These are phyloP conservation scores for Camelus dromedarius DNA, from an alignment of 2,113 vertebrate species.

Conservation along the genomic window DNA sequence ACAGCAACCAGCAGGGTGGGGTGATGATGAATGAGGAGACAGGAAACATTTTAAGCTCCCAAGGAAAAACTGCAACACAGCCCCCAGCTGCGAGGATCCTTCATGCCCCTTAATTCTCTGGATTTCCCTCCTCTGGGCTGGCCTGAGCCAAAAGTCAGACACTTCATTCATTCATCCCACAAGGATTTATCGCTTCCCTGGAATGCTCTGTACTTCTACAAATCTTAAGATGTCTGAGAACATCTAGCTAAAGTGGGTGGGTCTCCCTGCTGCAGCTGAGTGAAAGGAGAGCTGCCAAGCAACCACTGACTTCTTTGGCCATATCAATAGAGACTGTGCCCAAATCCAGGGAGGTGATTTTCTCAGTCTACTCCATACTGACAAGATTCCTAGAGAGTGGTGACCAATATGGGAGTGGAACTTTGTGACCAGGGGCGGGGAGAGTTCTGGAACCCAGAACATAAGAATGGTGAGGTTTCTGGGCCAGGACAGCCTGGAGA, in stretches of 20 bases:
- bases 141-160: slow-evolving; percentile 65
- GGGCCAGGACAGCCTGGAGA: neutral
- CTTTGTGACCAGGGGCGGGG: neutral
- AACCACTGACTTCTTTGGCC: neutral
- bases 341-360: slow-evolving; percentile 47
- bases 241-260: slow-evolving; percentile 31
- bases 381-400: slow-evolving; percentile 12
- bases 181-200: slow-evolving; percentile 74
- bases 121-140: slow-evolving; percentile 56
- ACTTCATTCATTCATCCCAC: slow-evolving; percentile 67
- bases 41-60: slow-evolving; percentile 62
- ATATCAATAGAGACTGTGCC: slow-evolving; percentile 26
- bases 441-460: neutral
- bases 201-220: slow-evolving; percentile 57
- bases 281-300: slow-evolving; percentile 14
- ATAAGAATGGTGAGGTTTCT: neutral
- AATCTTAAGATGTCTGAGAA: slow-evolving; percentile 67
- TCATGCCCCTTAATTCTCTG: slow-evolving; percentile 64
- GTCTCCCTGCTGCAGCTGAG: neutral
- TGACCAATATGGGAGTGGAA: neutral
- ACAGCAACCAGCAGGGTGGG: neutral
- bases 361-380: neutral
- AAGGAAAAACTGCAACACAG: slow-evolving; percentile 50
- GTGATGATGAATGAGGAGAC: slow-evolving; percentile 62
- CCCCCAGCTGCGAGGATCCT: neutral